Evolutionary conservation across 2,888 invertebrate species (phyloP).

Genomic region (Stenchaetothrips biformis): DNA sequence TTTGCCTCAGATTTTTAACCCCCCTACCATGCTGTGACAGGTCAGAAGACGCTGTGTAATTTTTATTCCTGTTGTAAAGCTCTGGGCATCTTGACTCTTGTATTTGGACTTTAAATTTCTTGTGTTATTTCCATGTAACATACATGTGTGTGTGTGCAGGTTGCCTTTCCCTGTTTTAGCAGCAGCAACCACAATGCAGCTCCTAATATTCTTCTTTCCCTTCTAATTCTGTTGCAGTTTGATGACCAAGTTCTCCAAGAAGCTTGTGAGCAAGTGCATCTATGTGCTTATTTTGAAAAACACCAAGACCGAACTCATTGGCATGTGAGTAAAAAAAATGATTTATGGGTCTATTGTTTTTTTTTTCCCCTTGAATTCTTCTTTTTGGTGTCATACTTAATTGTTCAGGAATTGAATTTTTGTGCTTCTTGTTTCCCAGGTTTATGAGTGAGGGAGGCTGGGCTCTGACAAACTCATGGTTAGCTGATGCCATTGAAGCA

Average conservation of each 20-base stretch:
- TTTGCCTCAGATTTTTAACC: too few species aligned
- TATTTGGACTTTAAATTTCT: neutral
- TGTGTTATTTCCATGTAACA: neutral
- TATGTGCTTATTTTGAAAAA: constrained; percentile 88
- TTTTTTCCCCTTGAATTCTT: neutral
- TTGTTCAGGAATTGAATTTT: neutral
- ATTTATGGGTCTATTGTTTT: neutral
- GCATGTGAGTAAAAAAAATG: constrained; percentile 55
- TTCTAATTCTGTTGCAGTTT: constrained; percentile 60
- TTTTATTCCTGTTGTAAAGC: too few species aligned
- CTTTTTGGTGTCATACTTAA: neutral
- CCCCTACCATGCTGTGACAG: too few species aligned
- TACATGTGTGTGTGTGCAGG: neutral
- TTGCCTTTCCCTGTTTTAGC: neutral
- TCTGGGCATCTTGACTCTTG: neutral
- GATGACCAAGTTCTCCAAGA: constrained; percentile 93
- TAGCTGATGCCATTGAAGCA: constrained; percentile 76
- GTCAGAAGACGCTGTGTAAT: too few species aligned
- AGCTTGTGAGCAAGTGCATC: constrained; percentile 91
- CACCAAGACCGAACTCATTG: constrained; percentile 75
- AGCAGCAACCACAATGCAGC: too few species aligned
- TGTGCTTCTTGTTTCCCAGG: constrained; percentile 43
- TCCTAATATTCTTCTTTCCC: too few species aligned
- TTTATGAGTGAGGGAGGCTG: constrained; percentile 91
- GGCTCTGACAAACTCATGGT: constrained; percentile 85